Evolutionary conservation across 2,888 invertebrate species (phyloP).

Genomic region (Macrophya annulata): DNA sequence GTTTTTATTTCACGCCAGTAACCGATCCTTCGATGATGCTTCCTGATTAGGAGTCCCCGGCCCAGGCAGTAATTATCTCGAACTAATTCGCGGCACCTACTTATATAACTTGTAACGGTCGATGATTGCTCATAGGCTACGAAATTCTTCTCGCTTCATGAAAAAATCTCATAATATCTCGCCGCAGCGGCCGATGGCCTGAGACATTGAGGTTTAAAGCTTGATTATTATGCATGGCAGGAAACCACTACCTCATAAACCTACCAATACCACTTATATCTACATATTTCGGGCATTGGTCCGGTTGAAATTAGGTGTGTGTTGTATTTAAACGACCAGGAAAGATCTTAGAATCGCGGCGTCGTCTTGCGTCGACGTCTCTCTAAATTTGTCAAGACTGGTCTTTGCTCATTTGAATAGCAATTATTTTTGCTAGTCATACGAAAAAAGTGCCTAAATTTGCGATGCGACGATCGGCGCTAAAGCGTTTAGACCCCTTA

Average conservation of each 20-base stretch:
- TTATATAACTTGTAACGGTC: not conserved
- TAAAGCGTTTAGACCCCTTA: not conserved
- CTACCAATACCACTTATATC: not conserved
- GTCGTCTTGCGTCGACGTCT: slow-evolving; percentile 25
- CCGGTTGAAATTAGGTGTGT: not conserved
- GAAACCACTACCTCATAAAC: not conserved
- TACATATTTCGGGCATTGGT: not conserved
- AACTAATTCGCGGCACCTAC: slow-evolving; percentile 14
- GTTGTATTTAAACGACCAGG: not conserved
- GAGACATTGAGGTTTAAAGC: not conserved
- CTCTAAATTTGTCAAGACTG: slow-evolving; percentile 67
- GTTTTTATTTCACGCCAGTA: slow-evolving; percentile 27
- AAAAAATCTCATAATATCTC: not conserved
- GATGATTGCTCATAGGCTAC: not conserved
- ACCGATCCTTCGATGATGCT: slow-evolving; percentile 23
- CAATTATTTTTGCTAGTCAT: slow-evolving; percentile 64
- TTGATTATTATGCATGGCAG: not conserved
- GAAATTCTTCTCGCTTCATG: not conserved
- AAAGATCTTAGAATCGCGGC: not conserved
- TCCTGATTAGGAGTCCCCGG: not conserved
- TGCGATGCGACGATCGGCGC: slow-evolving; percentile 21
- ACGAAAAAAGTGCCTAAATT: slow-evolving; percentile 65
- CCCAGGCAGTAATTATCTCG: not conserved
- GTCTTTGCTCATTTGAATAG: slow-evolving; percentile 63
- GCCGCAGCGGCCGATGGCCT: not conserved